Base-by-base conservation (phyloP, 1,140 invertebrate genomes). In the Varroa destructor region DNA sequence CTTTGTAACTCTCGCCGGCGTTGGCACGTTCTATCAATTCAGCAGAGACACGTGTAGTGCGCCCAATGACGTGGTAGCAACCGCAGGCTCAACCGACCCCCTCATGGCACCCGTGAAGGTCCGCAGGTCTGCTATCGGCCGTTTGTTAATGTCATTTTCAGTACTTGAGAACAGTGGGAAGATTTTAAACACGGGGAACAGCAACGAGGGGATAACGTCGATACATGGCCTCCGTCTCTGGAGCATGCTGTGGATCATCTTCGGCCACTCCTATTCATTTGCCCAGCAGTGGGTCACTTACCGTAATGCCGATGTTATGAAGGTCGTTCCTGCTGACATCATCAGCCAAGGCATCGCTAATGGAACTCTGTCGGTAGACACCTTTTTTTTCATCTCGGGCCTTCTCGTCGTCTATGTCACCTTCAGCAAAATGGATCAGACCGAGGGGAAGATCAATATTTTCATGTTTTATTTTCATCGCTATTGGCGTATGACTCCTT, bases 361-460 rank as follows among this genome's bases (percentile, higher is more conserved):
- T 74, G 76, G 76, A 51, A 77, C 76, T n/a, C 75, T 77, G 54
- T 73, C 76, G 6, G 76, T 77, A 0, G 77, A 77, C 70, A 75
- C 73, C 37, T 77, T 77, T 54, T 77, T 75, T 40, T 71, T 73
- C 73, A 73, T 70, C 36, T 76, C 75, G 55, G 76, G 76, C 36
- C 43, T 77, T 55, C 67, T 77, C 10, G 73, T 77, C 8, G 55
- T 71, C n/a, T 75, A 55, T 71, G 43, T 67, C 1, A 57, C 72
- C 0, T 56, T 77, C 10, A 75, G 73, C n/a, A 8, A 43, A 10
- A 14, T 77, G 51, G 56, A 73, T 37, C 67, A 73, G 46, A 55
- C 8, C 36, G 40, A 43, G 8, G 73, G 73, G n/a, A 75, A 73
- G 67, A 57, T 76, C 3, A 73, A 75, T 72, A n/a, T 74, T 1